These are phyloP conservation scores for Garrulus glandarius DNA, from an alignment of 2,797 vertebrate genomes.

Conservation along the genomic window DNA sequence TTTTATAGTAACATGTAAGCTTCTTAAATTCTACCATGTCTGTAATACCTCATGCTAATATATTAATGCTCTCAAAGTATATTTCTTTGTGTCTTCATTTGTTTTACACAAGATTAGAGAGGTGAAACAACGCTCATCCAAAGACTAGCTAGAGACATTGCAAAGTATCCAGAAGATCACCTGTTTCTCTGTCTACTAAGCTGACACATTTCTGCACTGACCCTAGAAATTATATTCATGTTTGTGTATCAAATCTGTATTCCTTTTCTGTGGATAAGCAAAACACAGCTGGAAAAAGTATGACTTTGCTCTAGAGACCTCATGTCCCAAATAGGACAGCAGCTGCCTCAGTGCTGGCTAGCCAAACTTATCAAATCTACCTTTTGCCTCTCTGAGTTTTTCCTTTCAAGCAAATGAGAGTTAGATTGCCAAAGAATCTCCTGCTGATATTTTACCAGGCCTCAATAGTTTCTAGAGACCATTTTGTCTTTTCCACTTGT, in stretches of 20 bases:
- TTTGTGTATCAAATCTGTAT: not conserved
- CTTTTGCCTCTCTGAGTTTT: not conserved
- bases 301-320: not conserved
- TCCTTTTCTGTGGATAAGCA: not conserved
- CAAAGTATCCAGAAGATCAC: not conserved
- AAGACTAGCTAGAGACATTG: not conserved
- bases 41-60: not conserved
- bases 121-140: not conserved
- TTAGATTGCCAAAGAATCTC: not conserved
- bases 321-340: not conserved
- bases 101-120: not conserved
- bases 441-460: not conserved
- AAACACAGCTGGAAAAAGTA: not conserved
- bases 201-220: not conserved
- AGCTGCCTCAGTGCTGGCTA: accelerated
- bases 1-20: not conserved
- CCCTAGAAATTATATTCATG: not conserved
- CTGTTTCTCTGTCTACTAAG: not conserved
- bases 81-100: not conserved
- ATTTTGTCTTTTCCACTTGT: not conserved
- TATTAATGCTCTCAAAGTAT: not conserved
- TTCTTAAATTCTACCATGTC: not conserved
- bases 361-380: not conserved
- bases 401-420: not conserved
- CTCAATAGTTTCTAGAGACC: not conserved